Evolutionary conservation across 2,888 invertebrate genomes (phyloP).

Genomic region (Orchesellides sinensis): DNA sequence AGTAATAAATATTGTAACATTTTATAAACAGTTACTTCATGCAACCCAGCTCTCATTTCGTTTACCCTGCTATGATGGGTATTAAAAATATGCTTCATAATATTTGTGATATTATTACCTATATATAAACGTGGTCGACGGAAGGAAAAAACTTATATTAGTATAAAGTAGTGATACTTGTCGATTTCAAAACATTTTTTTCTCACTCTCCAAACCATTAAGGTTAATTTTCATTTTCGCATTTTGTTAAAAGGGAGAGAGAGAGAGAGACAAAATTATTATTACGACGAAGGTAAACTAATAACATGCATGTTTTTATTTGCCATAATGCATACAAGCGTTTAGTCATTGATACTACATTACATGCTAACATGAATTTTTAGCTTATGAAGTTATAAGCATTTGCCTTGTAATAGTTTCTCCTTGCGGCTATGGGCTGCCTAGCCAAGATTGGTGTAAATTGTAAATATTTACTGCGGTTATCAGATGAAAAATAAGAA

Average conservation of each 20-base stretch:
- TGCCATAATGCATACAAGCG: too few relatives aligned
- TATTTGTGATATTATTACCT: too few relatives aligned
- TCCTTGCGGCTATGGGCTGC: conserved; percentile 12
- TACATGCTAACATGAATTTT: conserved; percentile 27
- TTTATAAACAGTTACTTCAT: too few relatives aligned
- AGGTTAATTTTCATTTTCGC: conserved; percentile 26
- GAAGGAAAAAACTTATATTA: conserved; percentile 9
- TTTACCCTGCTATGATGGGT: too few relatives aligned
- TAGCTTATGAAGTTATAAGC: conserved; percentile 9
- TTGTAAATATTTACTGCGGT: conserved; percentile 36
- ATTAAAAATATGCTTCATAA: too few relatives aligned
- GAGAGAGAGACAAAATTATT: too few relatives aligned
- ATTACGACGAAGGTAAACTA: conserved; percentile 26
- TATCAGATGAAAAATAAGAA: conserved; percentile 20
- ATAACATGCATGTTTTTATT: conserved; percentile 24
- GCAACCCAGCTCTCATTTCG: too few relatives aligned
- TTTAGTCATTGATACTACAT: too few relatives aligned
- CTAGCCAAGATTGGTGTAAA: neutral
- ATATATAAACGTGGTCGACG: too few relatives aligned
- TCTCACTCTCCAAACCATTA: conserved; percentile 24
- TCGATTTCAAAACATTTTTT: conserved; percentile 48
- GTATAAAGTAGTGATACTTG: conserved; percentile 48
- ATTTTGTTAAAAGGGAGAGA: conserved; percentile 24
- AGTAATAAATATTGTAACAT: too few relatives aligned
- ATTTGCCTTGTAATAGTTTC: neutral